Percentiles rank a stretch among this genome's conserved stretches.
These are phyloP conservation scores for Synergus gifuensis DNA, from an alignment of 2,888 invertebrate species.

Conservation along the genomic window DNA sequence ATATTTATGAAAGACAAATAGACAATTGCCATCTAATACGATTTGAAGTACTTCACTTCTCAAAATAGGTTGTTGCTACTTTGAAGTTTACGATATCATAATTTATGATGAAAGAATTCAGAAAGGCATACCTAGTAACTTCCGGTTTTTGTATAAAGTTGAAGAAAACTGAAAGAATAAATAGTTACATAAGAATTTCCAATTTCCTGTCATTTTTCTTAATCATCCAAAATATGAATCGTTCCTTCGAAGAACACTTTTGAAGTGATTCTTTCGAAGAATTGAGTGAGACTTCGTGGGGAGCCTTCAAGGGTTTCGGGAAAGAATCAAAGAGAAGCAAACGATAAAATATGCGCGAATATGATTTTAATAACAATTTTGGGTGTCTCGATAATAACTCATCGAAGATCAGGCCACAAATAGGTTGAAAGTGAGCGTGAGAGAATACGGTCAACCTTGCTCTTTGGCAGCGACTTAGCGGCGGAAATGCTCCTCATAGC, in stretches of 20 bases:
- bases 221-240: conserved; percentile 28
- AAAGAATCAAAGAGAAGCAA: conserved; percentile 34
- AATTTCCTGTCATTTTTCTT: conserved; percentile 24
- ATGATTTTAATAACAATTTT: conserved; percentile 36
- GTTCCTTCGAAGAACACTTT: conserved; percentile 1
- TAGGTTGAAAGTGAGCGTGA: conserved; percentile 45
- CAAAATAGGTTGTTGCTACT: neutral
- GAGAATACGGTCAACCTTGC: conserved; percentile 46
- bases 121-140: neutral
- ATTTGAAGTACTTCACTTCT: neutral
- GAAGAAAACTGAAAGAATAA: neutral
- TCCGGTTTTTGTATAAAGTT: neutral
- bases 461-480: conserved; percentile 55
- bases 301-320: conserved; percentile 24
- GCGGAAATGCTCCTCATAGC: conserved; percentile 70
- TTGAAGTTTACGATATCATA: neutral
- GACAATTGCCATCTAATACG: neutral
- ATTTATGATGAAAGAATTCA: neutral
- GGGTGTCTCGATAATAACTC: conserved; percentile 24
- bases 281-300: conserved; percentile 14
- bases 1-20: neutral
- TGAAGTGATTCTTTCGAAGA: conserved; percentile 37
- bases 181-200: conserved; percentile 17
- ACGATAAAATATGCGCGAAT: conserved; percentile 31
- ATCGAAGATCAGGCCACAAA: conserved; percentile 47